These are phyloP conservation scores for Polypterus bichir DNA, from an alignment of 2,113 vertebrate species.

Conservation along the genomic window DNA sequence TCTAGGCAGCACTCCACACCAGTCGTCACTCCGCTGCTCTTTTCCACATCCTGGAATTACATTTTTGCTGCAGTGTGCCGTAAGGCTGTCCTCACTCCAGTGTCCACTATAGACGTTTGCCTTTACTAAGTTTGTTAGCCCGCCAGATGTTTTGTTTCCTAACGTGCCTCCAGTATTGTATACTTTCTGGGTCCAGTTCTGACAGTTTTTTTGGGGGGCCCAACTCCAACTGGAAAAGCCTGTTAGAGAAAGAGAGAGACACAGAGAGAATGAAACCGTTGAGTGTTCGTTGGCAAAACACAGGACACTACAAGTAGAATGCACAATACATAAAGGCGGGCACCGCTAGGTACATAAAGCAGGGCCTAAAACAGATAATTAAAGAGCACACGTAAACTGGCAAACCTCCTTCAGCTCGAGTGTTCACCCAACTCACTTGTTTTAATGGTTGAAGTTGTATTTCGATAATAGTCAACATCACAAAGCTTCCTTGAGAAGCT, in stretches of 20 bases:
- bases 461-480: no score
- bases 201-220: constrained; percentile 54
- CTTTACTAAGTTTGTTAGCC: constrained; percentile 60
- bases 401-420: no score
- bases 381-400: no score
- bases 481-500: no score
- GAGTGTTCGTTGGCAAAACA: not conserved
- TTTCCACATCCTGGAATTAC: not conserved
- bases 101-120: constrained; percentile 50
- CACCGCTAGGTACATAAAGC: no score
- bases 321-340: no score
- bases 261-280: not conserved
- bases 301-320: no score
- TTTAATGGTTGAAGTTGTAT: no score
- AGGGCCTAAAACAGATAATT: no score
- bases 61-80: not conserved
- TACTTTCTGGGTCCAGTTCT: constrained; percentile 56
- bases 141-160: constrained; percentile 74
- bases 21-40: not conserved
- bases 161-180: constrained; percentile 64
- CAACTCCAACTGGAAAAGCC: constrained; percentile 74
- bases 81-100: no score
- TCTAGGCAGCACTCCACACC: no score
- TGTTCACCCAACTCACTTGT: no score
- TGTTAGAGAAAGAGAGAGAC: constrained; percentile 13